phyloP scores from a whole-genome alignment of 53 echinoderm and acorn worm species.

The Zoroaster sp. region DNA sequence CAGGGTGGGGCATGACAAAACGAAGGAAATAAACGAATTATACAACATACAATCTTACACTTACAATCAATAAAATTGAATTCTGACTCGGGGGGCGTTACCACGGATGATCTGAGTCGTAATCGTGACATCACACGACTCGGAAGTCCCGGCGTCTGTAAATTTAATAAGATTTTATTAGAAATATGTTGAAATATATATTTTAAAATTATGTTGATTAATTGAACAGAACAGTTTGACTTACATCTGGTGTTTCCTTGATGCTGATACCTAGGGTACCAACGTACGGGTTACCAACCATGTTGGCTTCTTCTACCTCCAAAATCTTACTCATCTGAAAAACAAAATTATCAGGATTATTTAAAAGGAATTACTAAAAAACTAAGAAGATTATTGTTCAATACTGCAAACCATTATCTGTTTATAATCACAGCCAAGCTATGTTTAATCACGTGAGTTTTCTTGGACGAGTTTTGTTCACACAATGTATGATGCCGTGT shows the following conservation, averaged over 20 bases:
- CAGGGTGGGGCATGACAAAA: no score
- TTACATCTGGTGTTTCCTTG: conserved; percentile 18
- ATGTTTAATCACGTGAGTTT: no score
- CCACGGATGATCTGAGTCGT: conserved; percentile 10
- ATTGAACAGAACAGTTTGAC: neutral
- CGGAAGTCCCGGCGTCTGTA: neutral
- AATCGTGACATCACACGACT: conserved; percentile 38
- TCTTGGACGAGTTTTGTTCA: no score
- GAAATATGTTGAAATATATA: no score
- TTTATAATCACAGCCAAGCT: no score
- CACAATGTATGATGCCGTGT: no score
- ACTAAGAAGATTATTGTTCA: no score
- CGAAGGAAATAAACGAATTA: no score
- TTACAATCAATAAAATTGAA: neutral
- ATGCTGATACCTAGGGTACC: conserved; percentile 14
- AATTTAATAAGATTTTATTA: neutral
- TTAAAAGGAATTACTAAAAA: no score
- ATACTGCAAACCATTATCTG: no score
- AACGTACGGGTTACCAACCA: conserved; percentile 38
- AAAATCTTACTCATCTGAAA: conserved; percentile 24
- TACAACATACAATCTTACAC: no score
- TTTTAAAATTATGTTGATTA: no score
- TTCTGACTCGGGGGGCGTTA: neutral
- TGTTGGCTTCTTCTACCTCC: conserved; percentile 7
- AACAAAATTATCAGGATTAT: neutral